A percentile compares a stretch with the other conserved stretches of the same genome.
These are phyloP conservation scores for Helobdella robusta DNA, from an alignment of 2,888 invertebrate species.

Conservation along the genomic window DNA sequence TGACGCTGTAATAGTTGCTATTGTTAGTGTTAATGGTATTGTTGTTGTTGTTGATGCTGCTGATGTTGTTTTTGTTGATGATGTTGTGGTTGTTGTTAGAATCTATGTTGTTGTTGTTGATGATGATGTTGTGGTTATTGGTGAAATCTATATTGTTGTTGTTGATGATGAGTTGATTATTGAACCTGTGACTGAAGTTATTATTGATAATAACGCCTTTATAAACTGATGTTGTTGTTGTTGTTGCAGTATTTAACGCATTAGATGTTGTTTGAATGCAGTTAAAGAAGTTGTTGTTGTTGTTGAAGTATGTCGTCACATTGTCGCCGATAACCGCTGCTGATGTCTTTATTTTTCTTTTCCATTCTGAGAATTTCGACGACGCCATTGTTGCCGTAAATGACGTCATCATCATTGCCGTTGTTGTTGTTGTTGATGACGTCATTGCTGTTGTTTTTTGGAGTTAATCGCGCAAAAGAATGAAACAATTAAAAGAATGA, in stretches of 20 bases:
- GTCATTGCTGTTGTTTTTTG: neutral
- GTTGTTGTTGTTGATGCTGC: too few species aligned
- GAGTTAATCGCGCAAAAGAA: neutral
- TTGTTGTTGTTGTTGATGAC: neutral
- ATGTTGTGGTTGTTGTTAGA: too few species aligned
- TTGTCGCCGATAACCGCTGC: too few species aligned
- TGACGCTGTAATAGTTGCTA: neutral
- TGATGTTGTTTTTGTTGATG: too few species aligned
- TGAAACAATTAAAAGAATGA: neutral
- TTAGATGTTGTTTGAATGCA: too few species aligned
- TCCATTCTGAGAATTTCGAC: neutral
- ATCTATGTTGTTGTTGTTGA: constrained; percentile 6
- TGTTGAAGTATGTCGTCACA: too few species aligned
- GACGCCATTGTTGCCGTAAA: neutral
- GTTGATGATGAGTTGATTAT: neutral
- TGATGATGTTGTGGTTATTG: neutral
- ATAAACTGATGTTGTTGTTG: neutral
- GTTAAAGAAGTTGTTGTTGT: neutral
- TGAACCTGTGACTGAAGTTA: neutral
- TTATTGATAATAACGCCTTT: neutral
- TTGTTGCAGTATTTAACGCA: neutral
- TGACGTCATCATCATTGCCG: neutral
- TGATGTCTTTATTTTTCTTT: constrained; percentile 12
- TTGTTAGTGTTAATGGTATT: neutral
- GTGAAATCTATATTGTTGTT: neutral